Base-by-base conservation (phyloP, 2,888 invertebrate genomes). In the Leptothorax acervorum region DNA sequence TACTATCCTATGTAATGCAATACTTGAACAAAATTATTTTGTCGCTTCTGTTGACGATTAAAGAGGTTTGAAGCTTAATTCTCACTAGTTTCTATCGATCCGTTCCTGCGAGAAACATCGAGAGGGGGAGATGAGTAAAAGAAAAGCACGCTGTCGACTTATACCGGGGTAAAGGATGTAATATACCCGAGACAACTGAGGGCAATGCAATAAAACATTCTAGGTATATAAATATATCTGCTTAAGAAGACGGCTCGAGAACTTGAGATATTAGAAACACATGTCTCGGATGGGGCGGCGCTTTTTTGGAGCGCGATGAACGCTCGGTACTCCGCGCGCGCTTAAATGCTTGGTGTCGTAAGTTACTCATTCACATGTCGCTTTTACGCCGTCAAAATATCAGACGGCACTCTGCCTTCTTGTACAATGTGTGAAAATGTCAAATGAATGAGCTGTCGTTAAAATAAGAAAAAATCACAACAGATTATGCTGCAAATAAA, bases 211-310 rank as follows among this genome's bases (percentile, higher is more conserved):
- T 79, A 79, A 71, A 79, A 79, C 79, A 79, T 71, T 60, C 79
- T 62, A 42, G 71, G 57, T 70, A 70, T 79, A 79, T 71, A 79
- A 79, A 79, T 79, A 79, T 79, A 79, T 71, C 79, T 79, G 57
- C 60, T 79, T 79, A 71, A 79, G 66, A 79, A 39, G 71, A 62
- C 28, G 35, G n/a, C 35, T 15, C 70, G 35, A 45, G 60, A 79
- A 60, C 71, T 39, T 71, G 79, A 79, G 39, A 79, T 79, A 79
- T 79, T 79, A 71, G 79, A 71, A 79, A 79, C 79, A 79, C 79
- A 71, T 79, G 79, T 79, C 79, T 51, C 28, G 71, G 31, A 79
- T 79, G 48, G 39, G 79, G 60, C 70, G 57, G 42, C 23, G 71
- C 60, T 71, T 79, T 79, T 79, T 79, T 60, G 8, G 18, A 71